phyloP scores from a whole-genome alignment of 2,113 vertebrate species.

The Chaetops frenatus region DNA sequence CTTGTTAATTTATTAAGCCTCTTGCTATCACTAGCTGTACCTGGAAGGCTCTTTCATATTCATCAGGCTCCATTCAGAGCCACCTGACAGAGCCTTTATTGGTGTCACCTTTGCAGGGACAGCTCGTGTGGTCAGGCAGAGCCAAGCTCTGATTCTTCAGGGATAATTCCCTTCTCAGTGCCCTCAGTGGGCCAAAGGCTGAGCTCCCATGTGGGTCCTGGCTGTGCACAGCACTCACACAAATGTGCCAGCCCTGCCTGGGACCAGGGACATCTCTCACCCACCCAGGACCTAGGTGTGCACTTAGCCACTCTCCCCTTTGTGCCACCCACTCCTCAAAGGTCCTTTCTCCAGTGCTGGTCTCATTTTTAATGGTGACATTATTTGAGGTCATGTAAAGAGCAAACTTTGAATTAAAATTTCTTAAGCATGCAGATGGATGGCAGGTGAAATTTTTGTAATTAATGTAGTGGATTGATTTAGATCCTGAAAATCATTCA shows the following conservation, averaged over 20 bases:
- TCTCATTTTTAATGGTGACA: background rate
- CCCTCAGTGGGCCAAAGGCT: background rate
- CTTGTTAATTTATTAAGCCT: background rate
- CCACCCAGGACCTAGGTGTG: background rate
- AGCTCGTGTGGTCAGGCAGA: accelerated
- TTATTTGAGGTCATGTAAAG: background rate
- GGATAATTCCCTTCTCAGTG: background rate
- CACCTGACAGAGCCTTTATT: background rate
- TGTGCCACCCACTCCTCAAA: background rate
- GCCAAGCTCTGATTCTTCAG: background rate
- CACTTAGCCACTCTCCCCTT: background rate
- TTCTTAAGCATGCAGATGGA: background rate
- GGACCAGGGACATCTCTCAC: background rate
- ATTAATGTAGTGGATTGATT: background rate
- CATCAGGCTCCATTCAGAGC: background rate
- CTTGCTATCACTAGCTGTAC: background rate
- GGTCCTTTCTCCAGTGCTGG: background rate
- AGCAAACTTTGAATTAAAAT: background rate
- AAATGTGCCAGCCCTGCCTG: background rate
- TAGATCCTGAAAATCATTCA: background rate
- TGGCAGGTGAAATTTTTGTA: background rate
- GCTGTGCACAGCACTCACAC: background rate
- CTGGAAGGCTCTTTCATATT: background rate
- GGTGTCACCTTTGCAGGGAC: background rate
- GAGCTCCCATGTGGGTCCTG: accelerated